Evolutionary conservation across 2,888 invertebrate genomes (phyloP).

Genomic region (Drymonia ruficornis): DNA sequence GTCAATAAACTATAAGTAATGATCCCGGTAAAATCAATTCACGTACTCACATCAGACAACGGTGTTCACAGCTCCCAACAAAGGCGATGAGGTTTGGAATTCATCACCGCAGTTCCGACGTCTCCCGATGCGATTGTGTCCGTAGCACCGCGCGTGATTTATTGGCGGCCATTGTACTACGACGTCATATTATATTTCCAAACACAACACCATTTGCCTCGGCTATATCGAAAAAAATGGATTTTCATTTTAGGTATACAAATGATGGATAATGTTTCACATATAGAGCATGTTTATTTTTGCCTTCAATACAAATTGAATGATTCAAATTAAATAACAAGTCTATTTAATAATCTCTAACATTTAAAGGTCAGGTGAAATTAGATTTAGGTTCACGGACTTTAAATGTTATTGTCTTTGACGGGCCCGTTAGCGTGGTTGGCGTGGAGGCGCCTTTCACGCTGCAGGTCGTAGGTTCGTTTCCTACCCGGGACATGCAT

Average conservation of each 20-base stretch:
- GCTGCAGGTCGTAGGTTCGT: too few species aligned
- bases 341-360: too few species aligned
- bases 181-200: constrained; percentile 50
- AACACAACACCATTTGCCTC: constrained; percentile 45
- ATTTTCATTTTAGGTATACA: constrained; percentile 24
- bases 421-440: too few species aligned
- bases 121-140: constrained; percentile 54
- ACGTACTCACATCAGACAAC: neutral
- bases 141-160: constrained; percentile 56
- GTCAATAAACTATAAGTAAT: neutral
- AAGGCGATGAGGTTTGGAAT: constrained; percentile 43
- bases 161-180: constrained; percentile 51
- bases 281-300: neutral
- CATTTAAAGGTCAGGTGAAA: too few species aligned
- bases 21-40: neutral
- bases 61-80: constrained; percentile 28
- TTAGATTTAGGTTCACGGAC: too few species aligned
- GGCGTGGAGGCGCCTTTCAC: too few species aligned
- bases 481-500: too few species aligned
- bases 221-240: constrained; percentile 37
- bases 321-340: neutral
- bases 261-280: neutral
- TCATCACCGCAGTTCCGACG: constrained; percentile 52
- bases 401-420: too few species aligned
- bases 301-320: neutral